A percentile compares a stretch with the other conserved stretches of the same genome.
These are phyloP conservation scores for Ctenochaetus hawaiiensis DNA, from an alignment of 2,797 vertebrate genomes.

Conservation along the genomic window DNA sequence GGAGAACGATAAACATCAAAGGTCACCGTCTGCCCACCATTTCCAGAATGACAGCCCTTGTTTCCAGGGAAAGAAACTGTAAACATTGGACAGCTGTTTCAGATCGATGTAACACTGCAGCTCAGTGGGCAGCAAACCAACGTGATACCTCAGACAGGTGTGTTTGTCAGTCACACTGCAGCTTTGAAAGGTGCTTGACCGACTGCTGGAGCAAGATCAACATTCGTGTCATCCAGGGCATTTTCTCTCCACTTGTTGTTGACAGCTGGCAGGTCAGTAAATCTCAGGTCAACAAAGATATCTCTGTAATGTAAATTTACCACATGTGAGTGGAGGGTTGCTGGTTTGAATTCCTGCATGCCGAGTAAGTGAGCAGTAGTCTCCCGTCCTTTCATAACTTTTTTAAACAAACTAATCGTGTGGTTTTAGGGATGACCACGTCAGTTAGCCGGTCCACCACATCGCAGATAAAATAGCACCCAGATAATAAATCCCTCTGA, in stretches of 20 bases:
- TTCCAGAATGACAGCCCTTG: constrained; percentile 37
- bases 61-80: constrained; percentile 45
- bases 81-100: constrained; percentile 76
- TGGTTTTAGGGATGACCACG: too few species aligned
- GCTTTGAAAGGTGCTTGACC: constrained; percentile 31
- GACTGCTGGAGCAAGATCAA: constrained; percentile 31
- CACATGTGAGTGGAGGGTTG: background rate
- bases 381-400: too few species aligned
- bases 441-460: background rate
- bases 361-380: too few species aligned
- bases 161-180: constrained; percentile 48
- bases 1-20: constrained; percentile 68
- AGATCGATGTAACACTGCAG: constrained; percentile 61
- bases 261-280: constrained; percentile 1
- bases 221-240: constrained; percentile 19
- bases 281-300: background rate
- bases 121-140: constrained; percentile 14
- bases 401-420: too few species aligned
- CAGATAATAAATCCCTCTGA: background rate
- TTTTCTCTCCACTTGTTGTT: background rate
- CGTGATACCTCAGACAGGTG: constrained; percentile 41
- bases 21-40: constrained; percentile 48
- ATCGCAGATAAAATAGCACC: background rate
- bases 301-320: background rate
- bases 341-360: constrained; percentile 1